Percentiles rank a stretch among this genome's conserved stretches.
Conservation (phyloP, 2,797 vertebrate genomes). For the Graptemys geographica region DNA sequence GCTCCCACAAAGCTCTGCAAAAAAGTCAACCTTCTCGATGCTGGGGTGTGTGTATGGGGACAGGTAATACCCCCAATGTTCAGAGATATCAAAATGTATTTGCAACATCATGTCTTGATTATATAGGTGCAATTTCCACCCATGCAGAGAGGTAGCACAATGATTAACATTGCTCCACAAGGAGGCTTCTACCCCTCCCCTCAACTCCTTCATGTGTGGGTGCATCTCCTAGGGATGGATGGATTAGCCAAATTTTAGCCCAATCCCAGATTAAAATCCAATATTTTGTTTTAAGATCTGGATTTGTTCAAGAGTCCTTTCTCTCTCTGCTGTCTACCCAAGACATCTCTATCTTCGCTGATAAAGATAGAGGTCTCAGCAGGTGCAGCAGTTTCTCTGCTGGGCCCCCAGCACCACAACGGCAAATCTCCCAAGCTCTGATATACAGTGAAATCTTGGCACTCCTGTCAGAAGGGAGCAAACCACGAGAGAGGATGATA, state of each 20-base stretch:
- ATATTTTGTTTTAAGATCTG: not conserved
- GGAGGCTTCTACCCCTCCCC: not conserved
- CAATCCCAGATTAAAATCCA: not conserved
- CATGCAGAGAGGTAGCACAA: not conserved
- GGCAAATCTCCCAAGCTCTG: not conserved
- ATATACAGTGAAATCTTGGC: not conserved
- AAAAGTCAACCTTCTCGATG: not conserved
- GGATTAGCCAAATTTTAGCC: not conserved
- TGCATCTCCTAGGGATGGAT: not conserved
- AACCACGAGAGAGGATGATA: not conserved
- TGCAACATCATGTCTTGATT: not conserved
- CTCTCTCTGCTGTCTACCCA: not conserved
- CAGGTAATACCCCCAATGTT: not conserved
- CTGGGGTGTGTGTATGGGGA: not conserved
- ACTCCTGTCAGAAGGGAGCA: not conserved
- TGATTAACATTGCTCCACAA: not conserved
- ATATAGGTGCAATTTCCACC: not conserved
- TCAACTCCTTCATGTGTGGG: not conserved
- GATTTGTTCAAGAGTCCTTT: not conserved
- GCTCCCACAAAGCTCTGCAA: not conserved
- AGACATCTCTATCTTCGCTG: not conserved
- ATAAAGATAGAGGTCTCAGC: not conserved
- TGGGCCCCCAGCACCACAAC: not conserved
- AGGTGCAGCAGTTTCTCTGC: not conserved
- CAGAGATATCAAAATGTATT: not conserved